Conservation (phyloP, 2,797 vertebrate genomes). For the Falco cherrug region DNA sequence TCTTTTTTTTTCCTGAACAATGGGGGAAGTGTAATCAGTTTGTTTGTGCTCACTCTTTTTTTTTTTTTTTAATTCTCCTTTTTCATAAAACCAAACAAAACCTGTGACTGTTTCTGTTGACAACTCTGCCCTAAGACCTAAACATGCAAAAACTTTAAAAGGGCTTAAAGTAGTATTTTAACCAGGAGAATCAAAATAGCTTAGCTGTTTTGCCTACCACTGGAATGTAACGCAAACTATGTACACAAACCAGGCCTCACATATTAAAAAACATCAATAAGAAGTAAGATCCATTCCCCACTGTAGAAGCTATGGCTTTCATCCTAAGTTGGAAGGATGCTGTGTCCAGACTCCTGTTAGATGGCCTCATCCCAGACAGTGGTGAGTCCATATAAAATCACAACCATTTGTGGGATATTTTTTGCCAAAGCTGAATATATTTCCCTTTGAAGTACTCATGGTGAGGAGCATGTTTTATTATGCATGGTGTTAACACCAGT, state of each 20-base stretch:
- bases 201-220: neutral
- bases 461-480: neutral
- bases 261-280: neutral
- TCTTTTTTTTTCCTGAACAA: neutral
- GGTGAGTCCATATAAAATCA: slow-evolving; percentile 8
- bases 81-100: neutral
- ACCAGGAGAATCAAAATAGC: neutral
- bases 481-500: neutral
- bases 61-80: neutral
- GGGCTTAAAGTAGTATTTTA: neutral
- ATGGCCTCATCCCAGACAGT: slow-evolving; percentile 29
- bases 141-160: neutral
- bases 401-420: neutral
- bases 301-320: neutral
- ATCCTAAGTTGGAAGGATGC: neutral
- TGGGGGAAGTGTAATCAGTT: neutral
- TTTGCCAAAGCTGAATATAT: neutral
- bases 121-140: neutral
- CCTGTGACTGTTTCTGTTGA: neutral
- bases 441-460: slow-evolving; percentile 7
- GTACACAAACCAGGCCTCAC: neutral
- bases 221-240: neutral
- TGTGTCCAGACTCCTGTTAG: slow-evolving; percentile 19
- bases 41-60: neutral
- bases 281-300: neutral